phyloP scores from a whole-genome alignment of 2,797 vertebrate genomes.

The Acanthopagrus latus region DNA sequence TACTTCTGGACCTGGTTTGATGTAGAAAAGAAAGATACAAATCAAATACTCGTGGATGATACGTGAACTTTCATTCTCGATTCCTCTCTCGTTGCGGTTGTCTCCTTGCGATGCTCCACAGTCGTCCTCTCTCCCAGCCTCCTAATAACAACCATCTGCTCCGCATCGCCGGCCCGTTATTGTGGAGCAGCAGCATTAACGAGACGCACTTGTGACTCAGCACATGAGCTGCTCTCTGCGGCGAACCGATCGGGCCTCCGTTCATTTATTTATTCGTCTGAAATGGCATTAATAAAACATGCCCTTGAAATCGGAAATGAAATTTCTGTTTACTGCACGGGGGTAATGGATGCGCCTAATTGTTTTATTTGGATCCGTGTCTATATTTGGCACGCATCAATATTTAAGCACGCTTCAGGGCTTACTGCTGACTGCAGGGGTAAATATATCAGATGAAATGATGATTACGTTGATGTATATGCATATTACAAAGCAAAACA shows the following conservation, averaged over 20 bases:
- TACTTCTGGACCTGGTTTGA: not conserved
- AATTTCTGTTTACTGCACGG: slow-evolving; percentile 39
- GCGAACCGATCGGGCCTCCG: slow-evolving; percentile 19
- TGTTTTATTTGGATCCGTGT: slow-evolving; percentile 39
- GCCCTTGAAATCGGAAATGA: slow-evolving; percentile 38
- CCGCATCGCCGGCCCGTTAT: slow-evolving; percentile 12
- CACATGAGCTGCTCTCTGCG: not conserved
- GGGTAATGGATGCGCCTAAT: slow-evolving; percentile 13
- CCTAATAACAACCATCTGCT: slow-evolving; percentile 40
- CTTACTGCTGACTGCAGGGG: slow-evolving; percentile 5
- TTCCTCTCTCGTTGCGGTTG: not conserved
- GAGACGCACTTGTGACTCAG: slow-evolving; percentile 28
- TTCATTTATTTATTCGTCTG: slow-evolving; percentile 50
- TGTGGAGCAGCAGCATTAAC: slow-evolving; percentile 31
- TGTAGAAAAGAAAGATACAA: not conserved
- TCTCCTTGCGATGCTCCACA: slow-evolving; percentile 6
- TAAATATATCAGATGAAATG: slow-evolving; percentile 6
- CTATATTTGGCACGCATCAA: slow-evolving; percentile 49
- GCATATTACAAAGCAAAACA: not conserved
- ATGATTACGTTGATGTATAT: not conserved
- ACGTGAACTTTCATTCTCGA: not conserved
- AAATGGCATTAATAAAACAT: slow-evolving; percentile 52
- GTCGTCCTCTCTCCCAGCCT: slow-evolving; percentile 1
- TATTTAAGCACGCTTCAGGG: slow-evolving; percentile 28
- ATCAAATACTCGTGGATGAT: not conserved